A percentile compares a stretch with the other conserved stretches of the same genome.
Evolutionary conservation across 2,797 vertebrate species (phyloP).

Genomic region (Adrianichthys oophorus): DNA sequence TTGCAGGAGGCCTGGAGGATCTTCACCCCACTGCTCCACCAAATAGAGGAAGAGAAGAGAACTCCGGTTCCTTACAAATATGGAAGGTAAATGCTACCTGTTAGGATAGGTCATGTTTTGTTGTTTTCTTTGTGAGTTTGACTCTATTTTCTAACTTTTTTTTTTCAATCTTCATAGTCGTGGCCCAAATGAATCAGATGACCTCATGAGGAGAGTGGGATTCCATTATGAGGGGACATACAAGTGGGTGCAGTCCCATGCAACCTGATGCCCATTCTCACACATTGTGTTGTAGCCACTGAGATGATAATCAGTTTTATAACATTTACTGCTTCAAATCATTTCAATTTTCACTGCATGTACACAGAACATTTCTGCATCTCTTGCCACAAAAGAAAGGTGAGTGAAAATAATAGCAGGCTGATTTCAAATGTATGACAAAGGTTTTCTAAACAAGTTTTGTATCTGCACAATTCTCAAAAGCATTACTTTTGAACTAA

Average conservation of each 20-base stretch:
- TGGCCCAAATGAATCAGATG: slow-evolving; percentile 84
- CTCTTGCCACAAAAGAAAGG: slow-evolving; percentile 1
- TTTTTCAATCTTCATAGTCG: slow-evolving; percentile 68
- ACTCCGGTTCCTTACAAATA: slow-evolving; percentile 83
- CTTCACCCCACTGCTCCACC: slow-evolving; percentile 88
- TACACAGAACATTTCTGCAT: slow-evolving; percentile 5
- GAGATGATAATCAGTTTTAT: slow-evolving; percentile 33
- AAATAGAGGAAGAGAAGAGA: slow-evolving; percentile 80
- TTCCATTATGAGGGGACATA: slow-evolving; percentile 90
- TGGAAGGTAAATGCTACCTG: slow-evolving; percentile 79
- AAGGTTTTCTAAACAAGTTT: slow-evolving; percentile 12
- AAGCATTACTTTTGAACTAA: not conserved
- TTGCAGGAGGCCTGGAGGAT: slow-evolving; percentile 90
- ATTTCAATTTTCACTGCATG: slow-evolving; percentile 42
- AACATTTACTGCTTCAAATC: slow-evolving; percentile 15
- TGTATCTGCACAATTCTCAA: not conserved
- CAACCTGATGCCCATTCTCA: slow-evolving; percentile 35
- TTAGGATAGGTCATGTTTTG: too few relatives aligned
- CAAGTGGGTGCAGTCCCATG: slow-evolving; percentile 90
- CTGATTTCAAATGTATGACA: slow-evolving; percentile 20
- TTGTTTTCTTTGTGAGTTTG: not conserved
- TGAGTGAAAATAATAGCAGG: not conserved
- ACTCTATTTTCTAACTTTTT: not conserved
- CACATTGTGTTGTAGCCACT: slow-evolving; percentile 22
- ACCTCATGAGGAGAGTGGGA: slow-evolving; percentile 84